Evolutionary conservation across 1,140 invertebrate species (phyloP).

Genomic region (Achatina immaculata): DNA sequence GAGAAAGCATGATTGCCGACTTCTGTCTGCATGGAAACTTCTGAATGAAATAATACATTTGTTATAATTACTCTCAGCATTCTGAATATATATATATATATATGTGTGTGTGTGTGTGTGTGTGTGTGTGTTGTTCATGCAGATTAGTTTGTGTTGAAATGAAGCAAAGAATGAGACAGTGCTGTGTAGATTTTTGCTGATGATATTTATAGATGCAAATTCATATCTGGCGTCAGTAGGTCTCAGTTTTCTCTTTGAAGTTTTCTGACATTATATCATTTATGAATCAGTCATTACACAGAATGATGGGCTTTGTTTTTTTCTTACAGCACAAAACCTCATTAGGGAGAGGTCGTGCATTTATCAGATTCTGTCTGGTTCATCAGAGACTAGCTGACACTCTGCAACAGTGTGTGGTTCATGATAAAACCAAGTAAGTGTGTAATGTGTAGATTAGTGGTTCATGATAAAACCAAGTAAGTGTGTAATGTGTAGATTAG

Average conservation of each 20-base stretch:
- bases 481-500: too few relatives aligned
- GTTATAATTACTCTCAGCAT: too few relatives aligned
- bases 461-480: slow-evolving; percentile 69
- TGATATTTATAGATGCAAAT: background rate
- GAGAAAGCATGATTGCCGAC: too few relatives aligned
- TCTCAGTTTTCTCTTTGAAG: background rate
- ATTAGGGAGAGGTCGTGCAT: slow-evolving; percentile 69
- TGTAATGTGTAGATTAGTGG: too few relatives aligned
- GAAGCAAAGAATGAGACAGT: too few relatives aligned
- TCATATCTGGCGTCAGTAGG: background rate
- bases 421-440: slow-evolving; percentile 67
- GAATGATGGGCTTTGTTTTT: background rate
- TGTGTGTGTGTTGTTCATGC: too few relatives aligned
- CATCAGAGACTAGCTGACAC: slow-evolving; percentile 72
- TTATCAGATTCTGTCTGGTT: slow-evolving; percentile 71
- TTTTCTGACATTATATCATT: background rate
- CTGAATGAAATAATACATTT: too few relatives aligned
- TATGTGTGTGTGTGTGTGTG: too few relatives aligned
- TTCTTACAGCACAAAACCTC: slow-evolving; percentile 70
- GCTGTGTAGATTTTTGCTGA: background rate
- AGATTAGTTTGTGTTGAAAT: too few relatives aligned
- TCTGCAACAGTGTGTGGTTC: slow-evolving; percentile 69
- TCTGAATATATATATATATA: too few relatives aligned
- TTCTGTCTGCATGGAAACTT: too few relatives aligned
- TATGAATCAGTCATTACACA: too few relatives aligned